Evolutionary conservation across 1,140 invertebrate species (phyloP).

Genomic region (Drosophila bocki): DNA sequence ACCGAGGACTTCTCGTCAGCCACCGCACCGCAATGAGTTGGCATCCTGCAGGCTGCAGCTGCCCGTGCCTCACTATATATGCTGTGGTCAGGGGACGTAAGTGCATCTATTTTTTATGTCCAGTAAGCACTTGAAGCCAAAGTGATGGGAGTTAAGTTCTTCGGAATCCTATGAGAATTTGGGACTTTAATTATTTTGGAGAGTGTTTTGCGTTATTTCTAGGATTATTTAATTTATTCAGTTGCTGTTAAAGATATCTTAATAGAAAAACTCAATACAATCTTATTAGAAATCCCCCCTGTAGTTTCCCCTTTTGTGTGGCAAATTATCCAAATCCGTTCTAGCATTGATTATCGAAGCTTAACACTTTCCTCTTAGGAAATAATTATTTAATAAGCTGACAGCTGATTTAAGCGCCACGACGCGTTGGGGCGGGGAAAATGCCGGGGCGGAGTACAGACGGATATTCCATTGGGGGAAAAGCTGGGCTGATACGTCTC

Average conservation of each 20-base stretch:
- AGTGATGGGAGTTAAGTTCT: conserved; percentile 10
- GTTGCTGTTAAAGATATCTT: neutral
- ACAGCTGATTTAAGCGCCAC: conserved; percentile 75
- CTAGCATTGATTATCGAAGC: conserved; percentile 5
- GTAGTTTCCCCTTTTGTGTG: neutral
- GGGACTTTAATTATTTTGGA: neutral
- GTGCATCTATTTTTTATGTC: conserved; percentile 41
- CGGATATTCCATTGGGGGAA: neutral
- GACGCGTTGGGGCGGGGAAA: conserved; percentile 28
- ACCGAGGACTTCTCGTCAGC: conserved; percentile 50
- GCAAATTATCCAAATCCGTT: conserved; percentile 10
- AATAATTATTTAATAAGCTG: conserved; percentile 81
- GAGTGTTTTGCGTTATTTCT: neutral
- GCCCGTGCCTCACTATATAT: neutral
- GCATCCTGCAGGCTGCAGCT: conserved; percentile 45
- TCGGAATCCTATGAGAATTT: neutral
- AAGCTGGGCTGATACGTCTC: neutral
- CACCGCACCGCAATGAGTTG: conserved; percentile 49
- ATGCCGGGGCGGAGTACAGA: neutral
- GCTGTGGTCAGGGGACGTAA: conserved; percentile 31
- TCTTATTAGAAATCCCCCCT: neutral
- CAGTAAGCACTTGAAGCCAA: conserved; percentile 43
- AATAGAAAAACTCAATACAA: neutral
- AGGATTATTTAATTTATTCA: neutral
- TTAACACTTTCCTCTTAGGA: conserved; percentile 22